Percentiles rank a stretch among this genome's conserved stretches.
These are phyloP conservation scores for Drosophila recens DNA, from an alignment of 2,888 invertebrate species.

Conservation along the genomic window DNA sequence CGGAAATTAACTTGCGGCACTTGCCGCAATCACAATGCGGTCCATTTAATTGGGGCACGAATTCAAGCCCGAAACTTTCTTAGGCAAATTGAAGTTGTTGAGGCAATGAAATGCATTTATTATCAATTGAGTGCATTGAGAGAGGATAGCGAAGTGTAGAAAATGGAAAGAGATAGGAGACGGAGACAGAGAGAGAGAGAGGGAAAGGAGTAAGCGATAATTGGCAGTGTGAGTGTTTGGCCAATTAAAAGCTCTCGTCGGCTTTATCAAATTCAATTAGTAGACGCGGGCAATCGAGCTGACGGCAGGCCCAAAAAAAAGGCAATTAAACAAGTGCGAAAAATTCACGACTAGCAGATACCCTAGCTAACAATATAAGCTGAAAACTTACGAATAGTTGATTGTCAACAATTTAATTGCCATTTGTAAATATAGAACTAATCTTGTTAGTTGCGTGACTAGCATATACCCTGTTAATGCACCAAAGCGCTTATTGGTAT, in stretches of 20 bases:
- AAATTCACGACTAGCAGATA: conserved; percentile 8
- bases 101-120: conserved; percentile 42
- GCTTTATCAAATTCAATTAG: conserved; percentile 75
- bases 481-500: no score
- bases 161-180: not conserved
- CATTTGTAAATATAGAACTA: no score
- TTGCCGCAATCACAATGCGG: conserved; percentile 44
- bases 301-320: conserved; percentile 11
- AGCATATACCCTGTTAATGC: no score
- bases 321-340: conserved; percentile 5
- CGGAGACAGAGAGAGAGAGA: not conserved
- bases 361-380: not conserved
- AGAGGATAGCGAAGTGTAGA: not conserved
- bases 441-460: no score
- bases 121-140: conserved; percentile 19
- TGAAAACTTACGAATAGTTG: not conserved
- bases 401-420: no score
- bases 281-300: conserved; percentile 33
- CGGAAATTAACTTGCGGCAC: conserved; percentile 46
- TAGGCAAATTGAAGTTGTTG: conserved; percentile 35
- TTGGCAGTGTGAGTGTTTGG: conserved; percentile 57
- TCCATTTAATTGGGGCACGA: conserved; percentile 37
- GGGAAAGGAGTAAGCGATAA: conserved; percentile 29
- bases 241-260: conserved; percentile 68
- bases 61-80: conserved; percentile 21